Evolutionary conservation across 2,113 vertebrate genomes (phyloP).

Genomic region (Steatornis caripensis): DNA sequence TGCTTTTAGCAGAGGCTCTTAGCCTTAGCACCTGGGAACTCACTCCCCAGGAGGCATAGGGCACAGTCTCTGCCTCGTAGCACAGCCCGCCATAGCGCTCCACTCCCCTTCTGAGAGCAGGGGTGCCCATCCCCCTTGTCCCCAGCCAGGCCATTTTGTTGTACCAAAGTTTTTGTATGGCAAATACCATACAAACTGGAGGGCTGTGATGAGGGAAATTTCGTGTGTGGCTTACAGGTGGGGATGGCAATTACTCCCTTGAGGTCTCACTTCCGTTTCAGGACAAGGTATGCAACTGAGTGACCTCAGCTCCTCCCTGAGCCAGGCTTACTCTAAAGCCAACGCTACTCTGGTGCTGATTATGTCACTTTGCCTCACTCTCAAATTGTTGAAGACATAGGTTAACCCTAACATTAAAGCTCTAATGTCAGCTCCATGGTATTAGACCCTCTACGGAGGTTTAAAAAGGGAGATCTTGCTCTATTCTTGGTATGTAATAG

Average conservation of each 20-base stretch:
- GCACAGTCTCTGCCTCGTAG: accelerated
- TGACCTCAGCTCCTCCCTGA: not conserved
- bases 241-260: not conserved
- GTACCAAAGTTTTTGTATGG: not conserved
- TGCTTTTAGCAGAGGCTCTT: not conserved
- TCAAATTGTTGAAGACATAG: not conserved
- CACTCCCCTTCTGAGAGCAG: not conserved
- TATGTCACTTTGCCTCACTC: not conserved
- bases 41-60: not conserved
- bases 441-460: not conserved
- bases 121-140: no score
- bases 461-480: not conserved
- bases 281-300: not conserved
- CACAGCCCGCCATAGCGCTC: not conserved
- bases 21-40: not conserved
- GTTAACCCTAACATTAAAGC: not conserved
- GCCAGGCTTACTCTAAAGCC: not conserved
- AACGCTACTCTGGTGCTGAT: not conserved
- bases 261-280: not conserved
- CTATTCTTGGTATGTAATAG: not conserved
- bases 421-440: not conserved
- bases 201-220: not conserved
- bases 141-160: not conserved
- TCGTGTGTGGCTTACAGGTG: not conserved
- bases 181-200: not conserved